These are phyloP conservation scores for Exocentrus adspersus DNA, from an alignment of 2,888 invertebrate species.

Conservation along the genomic window DNA sequence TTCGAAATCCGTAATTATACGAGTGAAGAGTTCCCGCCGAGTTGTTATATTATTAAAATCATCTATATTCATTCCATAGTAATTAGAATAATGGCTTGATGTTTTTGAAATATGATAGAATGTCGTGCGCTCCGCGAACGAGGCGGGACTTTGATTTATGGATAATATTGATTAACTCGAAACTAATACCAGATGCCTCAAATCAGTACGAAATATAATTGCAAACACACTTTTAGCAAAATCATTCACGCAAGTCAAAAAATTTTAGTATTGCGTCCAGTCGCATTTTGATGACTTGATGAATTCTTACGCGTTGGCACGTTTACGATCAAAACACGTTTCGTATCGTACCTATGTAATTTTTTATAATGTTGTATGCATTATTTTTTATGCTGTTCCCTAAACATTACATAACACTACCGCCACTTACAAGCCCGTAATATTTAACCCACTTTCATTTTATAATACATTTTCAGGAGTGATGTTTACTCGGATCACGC, in stretches of 20 bases:
- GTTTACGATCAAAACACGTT: no score
- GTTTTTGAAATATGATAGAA: slow-evolving; percentile 62
- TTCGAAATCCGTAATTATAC: slow-evolving; percentile 43
- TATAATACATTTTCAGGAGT: slow-evolving; percentile 6
- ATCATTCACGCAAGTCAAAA: neutral
- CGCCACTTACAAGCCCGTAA: neutral
- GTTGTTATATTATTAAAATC: slow-evolving; percentile 57
- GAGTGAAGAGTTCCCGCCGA: slow-evolving; percentile 46
- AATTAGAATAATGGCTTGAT: slow-evolving; percentile 62
- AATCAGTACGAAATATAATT: slow-evolving; percentile 23
- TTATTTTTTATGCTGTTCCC: neutral
- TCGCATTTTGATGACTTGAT: neutral
- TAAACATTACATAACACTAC: neutral
- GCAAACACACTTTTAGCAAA: neutral
- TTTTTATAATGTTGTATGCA: neutral
- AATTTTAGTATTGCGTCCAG: neutral
- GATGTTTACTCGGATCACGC: slow-evolving; percentile 23
- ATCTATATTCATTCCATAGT: slow-evolving; percentile 59
- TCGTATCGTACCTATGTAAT: neutral
- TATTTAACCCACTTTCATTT: slow-evolving; percentile 5
- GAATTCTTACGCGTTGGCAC: no score
- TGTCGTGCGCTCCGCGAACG: slow-evolving; percentile 59
- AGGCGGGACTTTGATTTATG: slow-evolving; percentile 62
- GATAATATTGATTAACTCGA: slow-evolving; percentile 50
- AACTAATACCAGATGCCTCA: slow-evolving; percentile 44